Conservation (phyloP, 2,113 vertebrate species). For the Tapirus terrestris region DNA sequence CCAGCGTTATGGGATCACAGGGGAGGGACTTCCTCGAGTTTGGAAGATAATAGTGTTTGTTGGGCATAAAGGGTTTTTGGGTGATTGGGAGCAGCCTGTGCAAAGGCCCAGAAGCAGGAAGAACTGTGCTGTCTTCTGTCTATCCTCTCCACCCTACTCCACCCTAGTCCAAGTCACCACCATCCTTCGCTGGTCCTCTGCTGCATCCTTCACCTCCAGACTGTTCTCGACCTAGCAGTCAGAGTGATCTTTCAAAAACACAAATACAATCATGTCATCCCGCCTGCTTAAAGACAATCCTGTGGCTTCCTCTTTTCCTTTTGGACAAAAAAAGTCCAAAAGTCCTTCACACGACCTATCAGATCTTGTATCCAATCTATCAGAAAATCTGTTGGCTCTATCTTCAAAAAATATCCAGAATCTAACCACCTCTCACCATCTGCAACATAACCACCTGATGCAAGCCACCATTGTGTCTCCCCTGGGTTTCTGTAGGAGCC, state of each 20-base stretch:
- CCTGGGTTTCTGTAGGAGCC: not conserved
- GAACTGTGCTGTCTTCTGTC: not conserved
- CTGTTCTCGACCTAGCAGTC: not conserved
- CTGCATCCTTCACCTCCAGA: not conserved
- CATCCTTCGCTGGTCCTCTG: not conserved
- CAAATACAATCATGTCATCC: not conserved
- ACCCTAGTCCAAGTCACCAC: not conserved
- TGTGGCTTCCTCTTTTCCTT: not conserved
- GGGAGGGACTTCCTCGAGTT: not conserved
- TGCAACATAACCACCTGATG: not conserved
- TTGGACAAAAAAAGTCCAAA: not conserved
- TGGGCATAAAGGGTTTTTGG: not conserved
- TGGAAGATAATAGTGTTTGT: not conserved
- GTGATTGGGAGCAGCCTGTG: not conserved
- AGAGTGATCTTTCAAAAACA: not conserved
- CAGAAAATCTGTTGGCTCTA: not conserved
- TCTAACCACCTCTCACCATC: not conserved
- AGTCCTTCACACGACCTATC: not conserved
- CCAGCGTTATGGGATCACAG: not conserved
- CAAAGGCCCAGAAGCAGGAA: not conserved
- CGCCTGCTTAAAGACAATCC: not conserved
- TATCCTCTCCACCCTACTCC: not conserved
- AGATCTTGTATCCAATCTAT: not conserved
- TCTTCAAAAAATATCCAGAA: not conserved
- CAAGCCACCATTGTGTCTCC: not conserved